phyloP scores from a whole-genome alignment of 2,888 invertebrate species.

The Acrobasis consociella region DNA sequence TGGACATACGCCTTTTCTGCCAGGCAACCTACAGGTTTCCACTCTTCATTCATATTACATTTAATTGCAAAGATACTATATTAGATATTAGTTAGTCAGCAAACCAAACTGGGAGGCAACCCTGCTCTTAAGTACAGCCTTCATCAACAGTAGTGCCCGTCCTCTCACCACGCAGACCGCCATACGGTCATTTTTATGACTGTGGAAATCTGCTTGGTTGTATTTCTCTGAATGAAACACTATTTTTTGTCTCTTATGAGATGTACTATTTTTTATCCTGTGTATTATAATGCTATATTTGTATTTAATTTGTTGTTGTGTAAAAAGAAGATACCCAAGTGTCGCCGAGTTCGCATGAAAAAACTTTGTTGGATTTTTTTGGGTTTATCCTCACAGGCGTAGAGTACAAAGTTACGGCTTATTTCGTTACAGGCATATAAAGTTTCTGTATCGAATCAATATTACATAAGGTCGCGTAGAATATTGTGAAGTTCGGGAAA shows the following conservation, averaged over 20 bases:
- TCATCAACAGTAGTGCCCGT: conserved; percentile 65
- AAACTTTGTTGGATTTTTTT: neutral
- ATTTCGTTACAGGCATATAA: conserved; percentile 26
- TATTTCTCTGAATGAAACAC: neutral
- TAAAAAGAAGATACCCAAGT: neutral
- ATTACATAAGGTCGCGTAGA: neutral
- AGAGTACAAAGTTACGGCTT: conserved; percentile 34
- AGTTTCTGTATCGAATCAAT: neutral
- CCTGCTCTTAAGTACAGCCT: conserved; percentile 38
- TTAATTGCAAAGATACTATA: too few relatives aligned
- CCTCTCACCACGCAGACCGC: conserved; percentile 38
- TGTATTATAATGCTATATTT: too few relatives aligned
- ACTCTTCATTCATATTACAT: too few relatives aligned
- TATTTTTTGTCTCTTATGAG: neutral
- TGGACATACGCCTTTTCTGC: too few relatives aligned
- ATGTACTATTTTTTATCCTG: too few relatives aligned
- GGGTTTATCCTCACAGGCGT: too few relatives aligned
- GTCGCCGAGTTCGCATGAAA: neutral
- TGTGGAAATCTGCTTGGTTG: conserved; percentile 43
- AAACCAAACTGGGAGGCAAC: conserved; percentile 40
- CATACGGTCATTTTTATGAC: conserved; percentile 57
- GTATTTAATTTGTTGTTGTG: neutral
- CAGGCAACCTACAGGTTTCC: too few relatives aligned
- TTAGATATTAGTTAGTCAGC: conserved; percentile 25
- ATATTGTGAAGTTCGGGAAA: neutral